phyloP scores from a whole-genome alignment of 92 coral and sea anemone genomes.

The Zoanthus sansibaricus region DNA sequence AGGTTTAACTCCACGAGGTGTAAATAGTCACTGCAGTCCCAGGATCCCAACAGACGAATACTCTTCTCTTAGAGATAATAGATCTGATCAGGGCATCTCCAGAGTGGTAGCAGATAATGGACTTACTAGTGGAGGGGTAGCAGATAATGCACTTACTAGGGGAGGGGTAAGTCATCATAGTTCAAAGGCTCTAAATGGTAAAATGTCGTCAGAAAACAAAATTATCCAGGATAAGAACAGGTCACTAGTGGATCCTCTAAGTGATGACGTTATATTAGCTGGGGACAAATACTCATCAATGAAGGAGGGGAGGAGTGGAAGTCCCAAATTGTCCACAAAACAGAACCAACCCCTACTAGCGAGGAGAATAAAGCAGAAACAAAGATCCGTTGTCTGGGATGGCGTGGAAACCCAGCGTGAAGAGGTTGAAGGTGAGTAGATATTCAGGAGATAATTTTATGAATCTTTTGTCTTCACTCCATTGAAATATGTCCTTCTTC shows the following conservation, averaged over 20 bases:
- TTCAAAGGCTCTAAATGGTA: not conserved
- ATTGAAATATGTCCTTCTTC: too few relatives aligned
- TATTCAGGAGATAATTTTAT: not conserved
- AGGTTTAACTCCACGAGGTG: constrained; percentile 54
- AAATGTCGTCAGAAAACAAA: not conserved
- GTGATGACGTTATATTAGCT: not conserved
- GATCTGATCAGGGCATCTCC: not conserved
- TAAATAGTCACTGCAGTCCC: not conserved
- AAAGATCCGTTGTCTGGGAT: constrained; percentile 73
- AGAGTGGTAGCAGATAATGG: not conserved
- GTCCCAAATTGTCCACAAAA: constrained; percentile 57
- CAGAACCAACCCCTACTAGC: constrained; percentile 64
- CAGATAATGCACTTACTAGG: not conserved
- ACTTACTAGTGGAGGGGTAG: not conserved
- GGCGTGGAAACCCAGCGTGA: constrained; percentile 82
- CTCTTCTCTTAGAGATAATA: not conserved
- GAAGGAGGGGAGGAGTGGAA: constrained; percentile 27
- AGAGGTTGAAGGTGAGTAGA: constrained; percentile 63
- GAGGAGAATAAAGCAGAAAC: constrained; percentile 82
- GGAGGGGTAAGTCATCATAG: not conserved
- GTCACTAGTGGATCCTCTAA: not conserved
- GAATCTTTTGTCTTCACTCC: too few relatives aligned
- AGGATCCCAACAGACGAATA: not conserved
- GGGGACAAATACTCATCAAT: constrained; percentile 58
- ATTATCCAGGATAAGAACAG: not conserved